Base-by-base conservation (phyloP, 2,797 vertebrate species). In the Dipus sagitta region DNA sequence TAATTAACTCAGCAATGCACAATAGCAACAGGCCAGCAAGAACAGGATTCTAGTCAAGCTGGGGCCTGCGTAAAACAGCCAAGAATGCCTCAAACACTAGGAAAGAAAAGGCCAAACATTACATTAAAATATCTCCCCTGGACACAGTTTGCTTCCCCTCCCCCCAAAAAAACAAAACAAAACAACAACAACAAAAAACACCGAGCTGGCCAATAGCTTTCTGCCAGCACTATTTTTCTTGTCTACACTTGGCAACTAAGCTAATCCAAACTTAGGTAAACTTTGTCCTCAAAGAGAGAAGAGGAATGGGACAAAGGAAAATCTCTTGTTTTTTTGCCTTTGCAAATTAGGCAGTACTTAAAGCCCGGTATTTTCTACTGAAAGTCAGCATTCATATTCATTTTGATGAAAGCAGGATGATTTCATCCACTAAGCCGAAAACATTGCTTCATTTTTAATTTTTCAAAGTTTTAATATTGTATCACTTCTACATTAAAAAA, bases 1-100 rank as follows among this genome's bases (percentile, higher is more conserved):
- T 97, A 96, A 97, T 97, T 96, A 97, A 95, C 60, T 75, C 18
- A 77, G 67, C 96, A 90, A 92, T 58, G 71, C 80, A 75, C 0
- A 6, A 90, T 32, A 91, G 87, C 28, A 92, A 85, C 92, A 96
- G 84, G 86, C 75, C 20, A 52, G 77, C 0, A 0, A 96, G 42
- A 88, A 80, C 30, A 88, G 86, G 30, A 8, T 68, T 88, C 65
- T 62, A 1, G 2, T 71, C 93, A 96, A 94, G 86, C 67, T 60
- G 92, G 94, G 68, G 86, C 96, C 71, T 30, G 82, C 26, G 15
- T 30, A 90, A 88, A 76, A 80, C 24, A 75, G 64, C 34, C 26
- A 71, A 38, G 65, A 86, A 26, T 52, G 82, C 71, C 71, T 90
- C 79, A 0, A 1, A 52, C 9, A 58, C 67, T 34, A 95, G 91